Evolutionary conservation across 2,797 vertebrate genomes (phyloP), one percentile per base, ranked within the genome.

Genomic region (Argya squamiceps): DNA sequence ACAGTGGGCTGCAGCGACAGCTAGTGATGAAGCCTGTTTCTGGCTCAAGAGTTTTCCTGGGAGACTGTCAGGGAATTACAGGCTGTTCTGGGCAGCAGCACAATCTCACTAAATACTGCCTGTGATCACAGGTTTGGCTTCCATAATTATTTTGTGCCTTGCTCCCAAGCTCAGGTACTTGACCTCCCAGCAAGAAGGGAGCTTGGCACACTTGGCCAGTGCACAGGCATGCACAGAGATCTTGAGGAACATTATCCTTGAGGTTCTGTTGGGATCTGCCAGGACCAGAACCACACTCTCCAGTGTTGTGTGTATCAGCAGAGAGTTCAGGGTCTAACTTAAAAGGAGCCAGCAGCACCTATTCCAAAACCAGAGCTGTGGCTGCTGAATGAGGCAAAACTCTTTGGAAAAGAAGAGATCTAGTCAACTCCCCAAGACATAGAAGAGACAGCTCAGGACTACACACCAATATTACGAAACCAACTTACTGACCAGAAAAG

Each of bases 1-100:
- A 85, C 13, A 56, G 81, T 11, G n/a, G 60, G 59, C 89, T 94
- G 84, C 89, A 97, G 96, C 89, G 91, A 96, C 95, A 93, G 81
- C 96, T 95, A 95, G 84, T 64, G 94, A 93, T 46, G 36, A 89
- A 92, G 27, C 3, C 13, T 0, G 0, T 56, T 39, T 55, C 18
- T 44, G 30, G 34, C 22, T 41, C 18, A 29, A 30, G 29, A 83
- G 50, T 41, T 83, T 90, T 43, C 47, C 43, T 47, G 41, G 9
- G 16, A 89, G 26, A 53, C 12, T 69, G 53, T 23, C 49, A 58
- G 0, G 43, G 43, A 79, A 64, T 56, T 68, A 34, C 32, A 53
- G 9, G 15, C 29, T 53, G 27, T 13, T 86, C 8, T 26, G 12
- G 10, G 59, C 44, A 84, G 50, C 55, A 82, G 50, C 47, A 89